These are phyloP conservation scores for Nomada lathburiana DNA, from an alignment of 2,888 invertebrate genomes.

Conservation along the genomic window DNA sequence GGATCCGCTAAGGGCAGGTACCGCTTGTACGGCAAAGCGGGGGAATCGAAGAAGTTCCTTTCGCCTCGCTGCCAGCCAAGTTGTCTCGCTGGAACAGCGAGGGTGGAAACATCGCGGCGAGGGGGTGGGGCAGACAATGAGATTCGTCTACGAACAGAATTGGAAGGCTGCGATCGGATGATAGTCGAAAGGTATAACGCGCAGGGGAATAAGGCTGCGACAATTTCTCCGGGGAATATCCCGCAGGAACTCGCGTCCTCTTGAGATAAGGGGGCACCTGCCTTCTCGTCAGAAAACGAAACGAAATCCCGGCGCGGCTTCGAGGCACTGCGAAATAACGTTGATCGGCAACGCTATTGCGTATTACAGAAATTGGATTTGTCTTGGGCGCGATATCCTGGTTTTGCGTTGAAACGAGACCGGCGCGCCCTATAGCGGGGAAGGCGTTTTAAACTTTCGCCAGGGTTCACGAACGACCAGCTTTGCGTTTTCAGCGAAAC, in stretches of 20 bases:
- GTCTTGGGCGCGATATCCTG: slow-evolving; percentile 43
- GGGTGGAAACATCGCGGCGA: slow-evolving; percentile 8
- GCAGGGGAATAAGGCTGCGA: slow-evolving; percentile 69
- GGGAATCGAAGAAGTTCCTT: slow-evolving; percentile 25
- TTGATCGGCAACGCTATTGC: slow-evolving; percentile 56
- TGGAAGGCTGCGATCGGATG: slow-evolving; percentile 71
- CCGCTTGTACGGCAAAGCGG: background rate
- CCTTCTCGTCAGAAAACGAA: slow-evolving; percentile 53
- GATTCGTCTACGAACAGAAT: slow-evolving; percentile 71
- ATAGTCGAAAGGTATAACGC: slow-evolving; percentile 71
- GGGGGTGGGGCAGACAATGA: slow-evolving; percentile 63
- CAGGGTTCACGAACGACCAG: background rate
- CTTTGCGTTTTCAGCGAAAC: background rate
- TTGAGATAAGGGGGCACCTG: slow-evolving; percentile 53
- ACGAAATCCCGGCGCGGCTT: slow-evolving; percentile 56
- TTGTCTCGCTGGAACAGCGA: background rate
- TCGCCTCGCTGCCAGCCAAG: slow-evolving; percentile 26
- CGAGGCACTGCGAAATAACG: slow-evolving; percentile 46
- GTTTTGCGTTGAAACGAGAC: slow-evolving; percentile 14
- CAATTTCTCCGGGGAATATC: slow-evolving; percentile 71
- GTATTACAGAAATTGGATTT: slow-evolving; percentile 67
- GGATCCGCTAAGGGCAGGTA: background rate
- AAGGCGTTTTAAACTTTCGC: background rate
- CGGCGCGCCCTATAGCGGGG: too few relatives aligned
- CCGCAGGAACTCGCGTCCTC: slow-evolving; percentile 59